Evolutionary conservation across 2,113 vertebrate species (phyloP).

Genomic region (Ctenodactylus gundi): DNA sequence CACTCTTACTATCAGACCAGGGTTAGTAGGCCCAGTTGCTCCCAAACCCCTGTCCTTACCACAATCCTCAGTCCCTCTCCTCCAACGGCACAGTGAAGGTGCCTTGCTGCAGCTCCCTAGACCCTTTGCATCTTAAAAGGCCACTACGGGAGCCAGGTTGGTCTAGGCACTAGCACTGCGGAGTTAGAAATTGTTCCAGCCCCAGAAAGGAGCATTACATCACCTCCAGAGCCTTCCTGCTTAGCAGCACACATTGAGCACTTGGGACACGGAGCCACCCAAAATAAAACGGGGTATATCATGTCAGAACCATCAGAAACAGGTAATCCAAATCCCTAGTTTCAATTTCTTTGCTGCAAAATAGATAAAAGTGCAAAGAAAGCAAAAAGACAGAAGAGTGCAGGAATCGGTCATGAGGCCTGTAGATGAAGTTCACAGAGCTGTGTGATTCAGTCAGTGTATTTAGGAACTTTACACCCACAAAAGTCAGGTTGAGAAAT

Average conservation of each 20-base stretch:
- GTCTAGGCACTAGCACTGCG: neutral
- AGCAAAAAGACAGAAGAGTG: neutral
- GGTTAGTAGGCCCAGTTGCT: neutral
- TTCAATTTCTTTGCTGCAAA: conserved; percentile 1
- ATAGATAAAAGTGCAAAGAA: neutral
- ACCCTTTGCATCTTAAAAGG: neutral
- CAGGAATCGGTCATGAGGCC: neutral
- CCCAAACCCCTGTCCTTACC: neutral
- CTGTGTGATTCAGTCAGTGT: neutral
- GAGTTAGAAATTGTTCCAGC: neutral
- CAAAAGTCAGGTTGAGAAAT: neutral
- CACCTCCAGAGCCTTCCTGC: neutral
- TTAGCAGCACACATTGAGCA: neutral
- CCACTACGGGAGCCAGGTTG: neutral
- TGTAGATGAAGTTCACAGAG: neutral
- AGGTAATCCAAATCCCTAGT: neutral
- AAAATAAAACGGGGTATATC: neutral
- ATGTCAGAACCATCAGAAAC: neutral
- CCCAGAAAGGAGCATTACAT: neutral
- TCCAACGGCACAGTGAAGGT: neutral
- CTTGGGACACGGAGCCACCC: neutral
- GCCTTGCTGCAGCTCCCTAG: neutral
- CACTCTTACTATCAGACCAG: neutral
- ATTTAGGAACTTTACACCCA: neutral
- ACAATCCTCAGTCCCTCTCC: neutral